A percentile compares a stretch with the other conserved stretches of the same genome.
These are phyloP conservation scores for Hydraecia micacea DNA, from an alignment of 2,888 invertebrate genomes.

Conservation along the genomic window DNA sequence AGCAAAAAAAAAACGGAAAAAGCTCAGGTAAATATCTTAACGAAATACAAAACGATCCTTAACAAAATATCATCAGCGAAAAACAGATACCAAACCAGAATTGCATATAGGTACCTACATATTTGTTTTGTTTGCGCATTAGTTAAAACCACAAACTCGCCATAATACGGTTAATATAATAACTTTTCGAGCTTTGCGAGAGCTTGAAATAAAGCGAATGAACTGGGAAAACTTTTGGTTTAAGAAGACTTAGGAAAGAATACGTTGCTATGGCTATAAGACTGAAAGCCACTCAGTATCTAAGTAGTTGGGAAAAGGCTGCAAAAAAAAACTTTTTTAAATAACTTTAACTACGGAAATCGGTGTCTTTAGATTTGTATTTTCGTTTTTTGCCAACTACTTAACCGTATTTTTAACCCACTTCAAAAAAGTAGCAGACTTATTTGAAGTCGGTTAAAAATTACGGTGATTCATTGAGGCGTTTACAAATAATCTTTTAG, in stretches of 20 bases:
- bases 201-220: slow-evolving; percentile 27
- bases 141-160: slow-evolving; percentile 25
- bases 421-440: not conserved
- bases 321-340: not conserved
- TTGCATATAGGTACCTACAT: not conserved
- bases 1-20: not conserved
- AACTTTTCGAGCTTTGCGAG: slow-evolving; percentile 7
- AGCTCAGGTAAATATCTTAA: not conserved
- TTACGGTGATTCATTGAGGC: not conserved
- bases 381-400: not conserved
- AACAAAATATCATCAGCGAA: not conserved
- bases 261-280: not conserved
- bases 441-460: not conserved
- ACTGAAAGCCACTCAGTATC: not conserved
- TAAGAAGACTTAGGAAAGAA: slow-evolving; percentile 1
- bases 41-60: not conserved
- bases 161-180: slow-evolving; percentile 21
- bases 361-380: not conserved
- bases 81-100: not conserved
- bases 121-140: slow-evolving; percentile 16
- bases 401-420: not conserved
- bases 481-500: not conserved
- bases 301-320: not conserved
- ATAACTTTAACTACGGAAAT: not conserved
- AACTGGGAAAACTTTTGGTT: slow-evolving; percentile 11